Percentiles rank a stretch among this genome's conserved stretches.
These are phyloP conservation scores for Apoda limacodes DNA, from an alignment of 2,888 invertebrate genomes.

Conservation along the genomic window DNA sequence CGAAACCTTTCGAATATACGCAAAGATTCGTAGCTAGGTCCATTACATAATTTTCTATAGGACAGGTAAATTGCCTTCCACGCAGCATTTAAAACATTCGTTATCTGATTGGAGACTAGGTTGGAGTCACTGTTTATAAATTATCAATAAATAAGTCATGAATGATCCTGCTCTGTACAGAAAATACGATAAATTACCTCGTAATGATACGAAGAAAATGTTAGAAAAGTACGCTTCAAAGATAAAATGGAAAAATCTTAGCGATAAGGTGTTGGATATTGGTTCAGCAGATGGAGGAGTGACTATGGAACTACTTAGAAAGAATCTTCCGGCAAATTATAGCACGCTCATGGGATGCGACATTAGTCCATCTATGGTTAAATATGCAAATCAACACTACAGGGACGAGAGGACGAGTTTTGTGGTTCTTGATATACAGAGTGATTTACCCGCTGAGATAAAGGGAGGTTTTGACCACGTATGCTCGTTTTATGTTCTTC, in stretches of 20 bases:
- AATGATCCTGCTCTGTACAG: conserved; percentile 67
- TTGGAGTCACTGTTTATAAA: no score
- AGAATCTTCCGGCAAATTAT: conserved; percentile 61
- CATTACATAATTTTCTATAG: no score
- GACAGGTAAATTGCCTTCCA: no score
- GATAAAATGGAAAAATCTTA: conserved; percentile 59
- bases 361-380: conserved; percentile 74
- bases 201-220: conserved; percentile 49
- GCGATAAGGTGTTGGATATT: conserved; percentile 64
- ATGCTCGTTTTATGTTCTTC: conserved; percentile 79
- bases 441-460: conserved; percentile 46
- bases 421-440: conserved; percentile 62
- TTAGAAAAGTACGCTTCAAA: conserved; percentile 67
- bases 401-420: conserved; percentile 44
- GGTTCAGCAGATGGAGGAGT: conserved; percentile 78
- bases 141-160: no score
- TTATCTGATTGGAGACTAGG: no score
- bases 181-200: conserved; percentile 70
- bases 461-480: conserved; percentile 68
- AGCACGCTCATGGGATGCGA: conserved; percentile 69
- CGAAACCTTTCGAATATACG: no score
- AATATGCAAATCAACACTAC: conserved; percentile 63
- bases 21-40: no score
- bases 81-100: no score
- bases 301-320: conserved; percentile 68